Percentiles rank a stretch among this genome's conserved stretches.
These are phyloP conservation scores for Cassiopea xamachana DNA, from an alignment of 30 jellyfish, hydroid and myxozoan genomes.

Conservation along the genomic window DNA sequence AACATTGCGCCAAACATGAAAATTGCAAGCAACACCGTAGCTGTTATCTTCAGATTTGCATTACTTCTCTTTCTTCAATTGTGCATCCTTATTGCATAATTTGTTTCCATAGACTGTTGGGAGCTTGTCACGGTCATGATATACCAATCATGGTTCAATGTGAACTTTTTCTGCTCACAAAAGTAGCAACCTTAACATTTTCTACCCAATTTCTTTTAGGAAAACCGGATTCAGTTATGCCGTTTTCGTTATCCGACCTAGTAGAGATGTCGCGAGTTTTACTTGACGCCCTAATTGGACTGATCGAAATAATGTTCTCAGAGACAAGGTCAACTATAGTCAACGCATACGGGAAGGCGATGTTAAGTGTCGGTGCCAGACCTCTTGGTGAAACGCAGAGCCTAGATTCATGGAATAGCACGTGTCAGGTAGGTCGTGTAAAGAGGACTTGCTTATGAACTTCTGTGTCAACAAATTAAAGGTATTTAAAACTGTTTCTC, in stretches of 20 bases:
- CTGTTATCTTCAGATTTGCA: no score
- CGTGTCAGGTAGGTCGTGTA: slow-evolving; percentile 34
- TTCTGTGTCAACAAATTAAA: no score
- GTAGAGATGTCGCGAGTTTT: slow-evolving; percentile 73
- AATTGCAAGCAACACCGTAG: no score
- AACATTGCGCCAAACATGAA: no score
- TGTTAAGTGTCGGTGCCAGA: slow-evolving; percentile 70
- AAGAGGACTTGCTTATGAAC: not conserved
- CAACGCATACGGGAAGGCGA: slow-evolving; percentile 65
- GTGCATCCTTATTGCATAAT: no score
- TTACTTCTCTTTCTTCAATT: no score
- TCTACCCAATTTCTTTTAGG: not conserved
- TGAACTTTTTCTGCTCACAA: no score
- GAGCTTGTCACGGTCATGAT: no score
- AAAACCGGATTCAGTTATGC: slow-evolving; percentile 68
- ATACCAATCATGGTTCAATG: no score
- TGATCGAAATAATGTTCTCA: slow-evolving; percentile 71
- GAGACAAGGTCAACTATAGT: slow-evolving; percentile 69
- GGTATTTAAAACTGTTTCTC: no score
- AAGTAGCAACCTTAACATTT: no score
- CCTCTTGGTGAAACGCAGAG: slow-evolving; percentile 60
- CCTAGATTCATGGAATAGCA: slow-evolving; percentile 54
- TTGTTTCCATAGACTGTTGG: no score
- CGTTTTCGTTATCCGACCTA: slow-evolving; percentile 69
- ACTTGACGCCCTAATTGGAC: slow-evolving; percentile 79